A percentile compares a stretch with the other conserved stretches of the same genome.
Evolutionary conservation across 1,140 invertebrate genomes (phyloP).

Genomic region (Ericerus pela): DNA sequence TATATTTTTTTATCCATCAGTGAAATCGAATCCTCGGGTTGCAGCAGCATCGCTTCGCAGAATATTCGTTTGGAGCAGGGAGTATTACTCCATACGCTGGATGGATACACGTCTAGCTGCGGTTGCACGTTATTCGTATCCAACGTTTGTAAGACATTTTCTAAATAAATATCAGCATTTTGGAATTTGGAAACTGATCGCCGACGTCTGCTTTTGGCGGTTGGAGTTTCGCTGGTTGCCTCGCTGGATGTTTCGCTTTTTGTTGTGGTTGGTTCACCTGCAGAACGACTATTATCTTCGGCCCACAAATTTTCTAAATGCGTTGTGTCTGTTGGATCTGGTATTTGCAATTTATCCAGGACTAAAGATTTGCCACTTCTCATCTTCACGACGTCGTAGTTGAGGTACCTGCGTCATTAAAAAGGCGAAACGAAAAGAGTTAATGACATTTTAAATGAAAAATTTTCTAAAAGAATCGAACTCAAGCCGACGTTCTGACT

Average conservation of each 20-base stretch:
- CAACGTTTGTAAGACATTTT: slow-evolving; percentile 24
- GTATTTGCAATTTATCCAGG: neutral
- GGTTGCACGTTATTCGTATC: slow-evolving; percentile 32
- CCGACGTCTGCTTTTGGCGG: neutral
- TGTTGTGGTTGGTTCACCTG: too few species aligned
- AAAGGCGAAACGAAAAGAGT: too few species aligned
- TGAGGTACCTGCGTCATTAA: slow-evolving; percentile 3
- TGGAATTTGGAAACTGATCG: neutral
- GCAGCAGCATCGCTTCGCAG: slow-evolving; percentile 51
- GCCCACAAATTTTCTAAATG: slow-evolving; percentile 1
- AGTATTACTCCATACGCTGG: slow-evolving; percentile 50
- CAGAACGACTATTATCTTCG: neutral
- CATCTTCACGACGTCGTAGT: slow-evolving; percentile 7
- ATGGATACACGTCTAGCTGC: slow-evolving; percentile 27
- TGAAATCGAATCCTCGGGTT: slow-evolving; percentile 44
- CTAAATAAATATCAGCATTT: neutral
- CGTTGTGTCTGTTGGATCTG: neutral
- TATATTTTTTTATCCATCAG: slow-evolving; percentile 66
- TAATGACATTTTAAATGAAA: too few species aligned
- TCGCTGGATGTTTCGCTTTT: too few species aligned
- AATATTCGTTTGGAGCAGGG: slow-evolving; percentile 59
- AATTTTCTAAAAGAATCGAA: too few species aligned
- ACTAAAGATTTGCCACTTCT: neutral
- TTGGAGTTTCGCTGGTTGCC: neutral
- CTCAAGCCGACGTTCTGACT: too few species aligned